phyloP scores from a whole-genome alignment of 30 jellyfish, hydroid and myxozoan species.

The Cassiopea andromeda region DNA sequence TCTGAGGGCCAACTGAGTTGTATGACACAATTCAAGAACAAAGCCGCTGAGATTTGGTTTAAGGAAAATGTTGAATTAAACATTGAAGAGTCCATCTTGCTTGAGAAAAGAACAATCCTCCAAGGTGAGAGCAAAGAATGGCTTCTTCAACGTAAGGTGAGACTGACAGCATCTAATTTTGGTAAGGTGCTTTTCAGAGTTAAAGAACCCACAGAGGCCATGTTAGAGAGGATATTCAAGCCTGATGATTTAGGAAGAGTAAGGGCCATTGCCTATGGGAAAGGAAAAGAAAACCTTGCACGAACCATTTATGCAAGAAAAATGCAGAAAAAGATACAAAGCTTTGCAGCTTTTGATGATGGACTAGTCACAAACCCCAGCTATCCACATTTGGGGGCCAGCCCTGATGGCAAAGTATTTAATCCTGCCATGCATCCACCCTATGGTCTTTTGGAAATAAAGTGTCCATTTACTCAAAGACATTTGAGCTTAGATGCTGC shows the following conservation, averaged over 20 bases:
- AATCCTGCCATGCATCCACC: neutral
- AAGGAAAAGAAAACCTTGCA: conserved; percentile 11
- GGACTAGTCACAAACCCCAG: neutral
- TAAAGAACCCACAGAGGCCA: neutral
- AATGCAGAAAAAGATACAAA: neutral
- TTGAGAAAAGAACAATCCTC: conserved; percentile 12
- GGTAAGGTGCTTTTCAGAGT: neutral
- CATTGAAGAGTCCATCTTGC: neutral
- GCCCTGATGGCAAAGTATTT: conserved; percentile 8
- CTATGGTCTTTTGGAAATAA: neutral
- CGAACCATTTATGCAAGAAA: neutral
- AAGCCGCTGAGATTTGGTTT: too few species aligned
- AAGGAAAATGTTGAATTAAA: neutral
- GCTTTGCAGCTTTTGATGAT: conserved; percentile 1
- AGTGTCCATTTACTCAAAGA: neutral
- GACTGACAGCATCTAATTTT: conserved; percentile 7
- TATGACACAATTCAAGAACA: too few species aligned
- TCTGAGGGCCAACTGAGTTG: too few species aligned
- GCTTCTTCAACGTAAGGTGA: neutral
- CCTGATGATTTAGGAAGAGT: neutral
- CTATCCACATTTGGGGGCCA: neutral
- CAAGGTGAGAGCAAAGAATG: conserved; percentile 20
- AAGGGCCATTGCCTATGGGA: conserved; percentile 1
- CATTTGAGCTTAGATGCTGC: neutral
- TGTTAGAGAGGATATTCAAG: neutral